Evolutionary conservation across 1,140 invertebrate species (phyloP), one percentile per base, ranked within the genome.

Genomic region (Lepidurus packardi): DNA sequence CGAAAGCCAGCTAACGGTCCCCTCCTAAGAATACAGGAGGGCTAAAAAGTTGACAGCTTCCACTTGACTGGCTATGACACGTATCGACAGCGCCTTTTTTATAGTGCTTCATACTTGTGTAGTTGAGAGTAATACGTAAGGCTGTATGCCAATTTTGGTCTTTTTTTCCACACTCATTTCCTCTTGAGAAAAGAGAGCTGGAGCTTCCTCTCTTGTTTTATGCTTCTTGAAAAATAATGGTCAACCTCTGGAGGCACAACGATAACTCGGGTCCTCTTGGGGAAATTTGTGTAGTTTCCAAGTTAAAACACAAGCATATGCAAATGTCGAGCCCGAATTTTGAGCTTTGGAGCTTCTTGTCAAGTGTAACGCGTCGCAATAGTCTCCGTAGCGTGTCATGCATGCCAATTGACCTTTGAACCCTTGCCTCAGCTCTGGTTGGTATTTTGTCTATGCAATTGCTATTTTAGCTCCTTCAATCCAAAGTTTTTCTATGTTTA

Each of bases 11-110:
- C 25, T 34, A 34, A 34, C 25, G 25, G 25, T 34, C 25, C 25
- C 25, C 25, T 2, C 25, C 25, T 34, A 34, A 65, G 21, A 65
- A 65, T 65, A 13, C 21, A 21, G 53, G 53, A 13, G 53, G 53
- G 53, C 53, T 13, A 21, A 65, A 65, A 65, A 65, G 53, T 65
- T 65, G 53, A 65, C 53, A 65, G 53, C 53, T 65, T 65, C 53
- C 53, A 65, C 53, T 65, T 65, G 53, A 65, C 9, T 65, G 53
- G 53, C 53, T 0, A 16, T 65, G 53, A 65, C 53, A 65, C 21
- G 21, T 16, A 65, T 65, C 53, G 53, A 65, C 53, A 65, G 16
- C 53, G 9, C 16, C 16, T 65, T 65, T 65, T 65, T 65, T 65
- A 65, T 65, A 65, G 53, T 16, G 53, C 53, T 13, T 21, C 53